A percentile compares a stretch with the other conserved stretches of the same genome.
phyloP scores from a whole-genome alignment of 2,888 invertebrate species.

The Acanthococcus lagerstroemiae region DNA sequence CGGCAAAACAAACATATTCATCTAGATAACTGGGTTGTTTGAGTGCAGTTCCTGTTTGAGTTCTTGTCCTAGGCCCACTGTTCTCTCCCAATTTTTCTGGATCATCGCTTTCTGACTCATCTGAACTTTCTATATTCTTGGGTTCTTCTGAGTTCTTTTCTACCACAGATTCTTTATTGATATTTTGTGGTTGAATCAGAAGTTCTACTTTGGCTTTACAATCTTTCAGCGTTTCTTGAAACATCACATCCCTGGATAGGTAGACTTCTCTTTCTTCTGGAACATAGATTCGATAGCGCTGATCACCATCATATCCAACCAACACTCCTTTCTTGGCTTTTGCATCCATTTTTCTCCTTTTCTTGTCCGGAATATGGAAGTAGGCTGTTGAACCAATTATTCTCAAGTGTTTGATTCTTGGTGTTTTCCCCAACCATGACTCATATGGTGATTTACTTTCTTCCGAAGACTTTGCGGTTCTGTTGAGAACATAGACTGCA shows the following conservation, averaged over 20 bases:
- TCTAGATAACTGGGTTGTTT: too few species aligned
- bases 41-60: too few species aligned
- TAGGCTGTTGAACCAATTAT: conserved; percentile 9
- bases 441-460: conserved; percentile 38
- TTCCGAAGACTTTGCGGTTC: conserved; percentile 31
- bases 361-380: conserved; percentile 8
- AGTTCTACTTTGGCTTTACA: not conserved
- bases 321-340: conserved; percentile 13
- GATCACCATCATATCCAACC: conserved; percentile 18
- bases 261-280: not conserved
- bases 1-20: too few species aligned
- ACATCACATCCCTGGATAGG: conserved; percentile 31
- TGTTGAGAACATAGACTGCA: conserved; percentile 32
- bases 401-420: conserved; percentile 16
- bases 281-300: conserved; percentile 10
- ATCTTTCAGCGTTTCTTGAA: conserved; percentile 19
- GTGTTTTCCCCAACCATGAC: conserved; percentile 36
- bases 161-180: too few species aligned
- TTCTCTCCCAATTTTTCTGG: too few species aligned
- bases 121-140: too few species aligned
- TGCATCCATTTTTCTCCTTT: conserved; percentile 16
- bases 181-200: too few species aligned
- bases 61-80: too few species aligned
- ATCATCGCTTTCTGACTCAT: too few species aligned
- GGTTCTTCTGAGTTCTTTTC: too few species aligned